Conservation (phyloP, 2,113 vertebrate genomes). For the Trematocara stigmaticum region DNA sequence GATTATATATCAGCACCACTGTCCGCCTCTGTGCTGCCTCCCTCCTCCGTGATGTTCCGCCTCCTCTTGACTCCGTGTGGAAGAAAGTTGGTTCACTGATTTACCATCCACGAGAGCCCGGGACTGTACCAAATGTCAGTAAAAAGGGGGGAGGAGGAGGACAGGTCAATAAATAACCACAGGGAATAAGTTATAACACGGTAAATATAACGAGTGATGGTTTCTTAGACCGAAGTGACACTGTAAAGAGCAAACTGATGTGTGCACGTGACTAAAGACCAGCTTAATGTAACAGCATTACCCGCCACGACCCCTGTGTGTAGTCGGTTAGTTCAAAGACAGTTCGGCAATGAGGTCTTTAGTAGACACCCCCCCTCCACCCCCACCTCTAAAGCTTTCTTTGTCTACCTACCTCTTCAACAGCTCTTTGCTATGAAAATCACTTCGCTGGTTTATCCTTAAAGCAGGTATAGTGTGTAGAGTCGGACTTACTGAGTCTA, state of each 20-base stretch:
- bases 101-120: constrained; percentile 14
- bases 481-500: not conserved
- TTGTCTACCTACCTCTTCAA: constrained; percentile 52
- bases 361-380: constrained; percentile 29
- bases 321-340: constrained; percentile 28
- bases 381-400: constrained; percentile 6
- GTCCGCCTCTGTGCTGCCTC: not conserved
- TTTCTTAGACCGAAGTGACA: rapidly evolving
- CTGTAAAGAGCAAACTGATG: rapidly evolving
- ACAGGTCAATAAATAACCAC: rapidly evolving
- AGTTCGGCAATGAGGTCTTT: constrained; percentile 37
- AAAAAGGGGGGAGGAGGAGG: not conserved
- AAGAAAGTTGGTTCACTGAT: constrained; percentile 38
- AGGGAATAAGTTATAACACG: not conserved
- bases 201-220: rapidly evolving
- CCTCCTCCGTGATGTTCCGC: not conserved
- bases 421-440: not conserved
- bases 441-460: not conserved
- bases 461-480: not conserved
- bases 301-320: not conserved
- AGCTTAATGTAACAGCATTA: not conserved
- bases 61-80: not conserved
- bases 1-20: not conserved
- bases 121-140: constrained; percentile 48
- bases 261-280: not conserved